Base-by-base conservation (phyloP, 2,797 vertebrate species). In the Meriones psammophilus region DNA sequence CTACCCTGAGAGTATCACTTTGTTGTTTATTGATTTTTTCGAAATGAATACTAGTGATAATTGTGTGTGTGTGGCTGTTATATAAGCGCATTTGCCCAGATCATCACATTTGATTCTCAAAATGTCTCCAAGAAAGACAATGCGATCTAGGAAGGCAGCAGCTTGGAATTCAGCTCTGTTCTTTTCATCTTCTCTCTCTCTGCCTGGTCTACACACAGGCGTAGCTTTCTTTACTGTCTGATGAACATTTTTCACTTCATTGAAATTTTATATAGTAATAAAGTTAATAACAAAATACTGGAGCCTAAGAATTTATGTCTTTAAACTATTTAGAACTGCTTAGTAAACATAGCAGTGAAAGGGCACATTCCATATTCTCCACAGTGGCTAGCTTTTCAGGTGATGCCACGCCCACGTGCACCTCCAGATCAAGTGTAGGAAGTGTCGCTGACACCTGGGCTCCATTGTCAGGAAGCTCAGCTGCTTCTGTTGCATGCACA, bases 221-320 rank as follows among this genome's bases (percentile, higher is more conserved):
- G 58, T 69, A 85, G 50, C 69, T 0, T 0, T 0, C 22, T 85
- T 84, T 92, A 36, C 12, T 74, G 46, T 68, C 80, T 92, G 5
- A 58, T 79, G 56, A 73, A 78, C 24, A 24, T 13, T 26, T 93
- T 69, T 90, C 60, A 66, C 13, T n/a, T 58, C 12, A 14, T 68
- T 95, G 60, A 64, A 92, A 80, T 94, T 83, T 86, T 83, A 17
- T 3, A 0, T 73, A 94, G 26, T 89, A 83, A 22, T 95, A 90
- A 62, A 89, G 36, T n/a, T n/a, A 80, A 58, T 77, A 30, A 74
- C 74, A 39, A 2, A 56, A 56, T 56, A 83, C 62, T 73, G 68
- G 50, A 58, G 9, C 58, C 90, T 26, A 73, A 39, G 69, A 76
- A 36, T 26, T 62, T 84, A 18, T 15, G 39, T 66, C 6, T 83